Conservation (phyloP, 2,797 vertebrate species). For the Galago senegalensis region DNA sequence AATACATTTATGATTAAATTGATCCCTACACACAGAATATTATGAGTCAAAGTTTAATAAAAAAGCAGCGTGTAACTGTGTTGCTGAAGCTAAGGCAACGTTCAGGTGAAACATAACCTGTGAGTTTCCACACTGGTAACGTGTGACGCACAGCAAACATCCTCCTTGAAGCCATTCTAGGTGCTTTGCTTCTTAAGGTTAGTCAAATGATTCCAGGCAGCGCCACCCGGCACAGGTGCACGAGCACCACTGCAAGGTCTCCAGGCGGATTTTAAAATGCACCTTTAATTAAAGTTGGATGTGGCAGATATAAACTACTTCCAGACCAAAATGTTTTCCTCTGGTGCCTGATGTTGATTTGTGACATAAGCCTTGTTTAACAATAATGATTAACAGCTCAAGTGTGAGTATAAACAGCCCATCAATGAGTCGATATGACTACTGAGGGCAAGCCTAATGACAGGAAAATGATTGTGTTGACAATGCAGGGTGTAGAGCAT, state of each 20-base stretch:
- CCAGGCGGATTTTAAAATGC: not conserved
- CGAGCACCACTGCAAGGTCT: not conserved
- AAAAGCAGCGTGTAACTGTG: not conserved
- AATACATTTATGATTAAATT: slow-evolving; percentile 1
- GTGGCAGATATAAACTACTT: not conserved
- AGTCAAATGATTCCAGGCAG: not conserved
- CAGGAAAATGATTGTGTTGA: slow-evolving; percentile 59
- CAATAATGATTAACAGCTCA: slow-evolving; percentile 72
- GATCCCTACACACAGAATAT: not conserved
- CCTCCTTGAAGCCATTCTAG: not conserved
- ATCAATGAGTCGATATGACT: not conserved
- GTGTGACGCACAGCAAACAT: not conserved
- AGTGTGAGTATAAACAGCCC: slow-evolving; percentile 43
- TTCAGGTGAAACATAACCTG: not conserved
- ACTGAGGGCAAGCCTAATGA: not conserved
- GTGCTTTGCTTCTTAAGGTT: not conserved
- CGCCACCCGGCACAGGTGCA: not conserved
- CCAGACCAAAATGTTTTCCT: slow-evolving; percentile 47
- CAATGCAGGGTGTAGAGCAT: slow-evolving; percentile 60
- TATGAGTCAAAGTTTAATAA: not conserved
- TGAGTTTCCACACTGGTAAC: not conserved
- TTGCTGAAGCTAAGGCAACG: not conserved
- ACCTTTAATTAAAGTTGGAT: not conserved
- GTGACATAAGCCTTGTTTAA: slow-evolving; percentile 40
- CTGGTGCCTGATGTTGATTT: not conserved